Evolutionary conservation across 2,888 invertebrate species (phyloP), one percentile per base, ranked within the genome.

Genomic region (Stomorhina lunata): DNA sequence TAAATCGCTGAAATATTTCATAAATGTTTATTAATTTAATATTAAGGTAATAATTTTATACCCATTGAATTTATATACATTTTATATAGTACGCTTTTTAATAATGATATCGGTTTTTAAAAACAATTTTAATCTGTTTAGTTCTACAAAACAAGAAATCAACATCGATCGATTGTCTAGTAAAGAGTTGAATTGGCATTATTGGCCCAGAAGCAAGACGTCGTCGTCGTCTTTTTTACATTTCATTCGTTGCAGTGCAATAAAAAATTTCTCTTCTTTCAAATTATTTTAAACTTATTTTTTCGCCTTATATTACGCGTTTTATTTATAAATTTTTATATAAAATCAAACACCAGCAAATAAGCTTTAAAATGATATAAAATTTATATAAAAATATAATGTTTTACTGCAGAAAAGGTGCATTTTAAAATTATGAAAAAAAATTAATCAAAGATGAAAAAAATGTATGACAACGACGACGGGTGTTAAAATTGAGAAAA

Each of bases 201-300:
- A 32, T 25, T 57, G 32, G 45, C 68, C 37, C 29, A 34, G 48
- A 43, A 2, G 32, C 53, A 9, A 50, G 45, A 63, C 76, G 69
- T 65, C 65, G 61, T 55, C 43, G 55, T n/a, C n/a, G n/a, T n/a
- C n/a, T 72, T 65, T 69, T 71, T 66, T 63, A 34, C 63, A n/a
- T 66, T 66, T 79, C 45, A 75, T 80, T 83, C 63, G 79, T 66
- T 63, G 57, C 66, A 66, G 65, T 79, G 80, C 81, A 75, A 77
- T 81, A 81, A 84, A 81, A 84, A 83, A 75, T 84, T 84, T 84
- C 82, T 79, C 80, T 84, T 68, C 45, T 55, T 65, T n/a, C 22
- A 65, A 57, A 40, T 29, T 27, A 48, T 73, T 81, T 68, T 68
- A 10, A 80, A 82, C 77, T 43, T 37, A 53, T 17, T 73, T 84